Evolutionary conservation across 2,797 vertebrate species (phyloP), one percentile per base, ranked within the genome.

Genomic region (Pseudochirops cupreus): DNA sequence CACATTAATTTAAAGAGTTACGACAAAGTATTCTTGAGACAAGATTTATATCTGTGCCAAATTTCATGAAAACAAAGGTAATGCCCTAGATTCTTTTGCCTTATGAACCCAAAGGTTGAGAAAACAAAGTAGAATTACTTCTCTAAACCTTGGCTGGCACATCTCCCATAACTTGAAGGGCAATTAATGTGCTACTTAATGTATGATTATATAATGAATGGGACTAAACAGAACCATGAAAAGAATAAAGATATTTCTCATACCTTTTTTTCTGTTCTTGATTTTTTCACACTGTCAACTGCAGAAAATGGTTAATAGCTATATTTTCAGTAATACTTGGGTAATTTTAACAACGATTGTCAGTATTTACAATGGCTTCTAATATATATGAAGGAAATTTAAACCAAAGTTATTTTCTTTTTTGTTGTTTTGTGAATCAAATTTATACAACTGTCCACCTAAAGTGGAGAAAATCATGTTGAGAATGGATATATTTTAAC

Each of bases 31-130:
- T 92, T 56, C 31, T 97, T 21, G 93, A 90, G 91, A 92, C 87
- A 97, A 95, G n/a, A 93, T 0, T 91, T 58, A 67, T 21, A 16
- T 39, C 9, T 91, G 93, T 46, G n/a, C 11, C 82, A 5, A 24
- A 56, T n/a, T 90, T 95, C 14, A 58, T 59, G 1, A 93, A 95
- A 97, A 82, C 46, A 91, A 95, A 91, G 93, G 14, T 31, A 96
- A 90, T 94, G 0, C 1, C 92, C 67, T 93, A 11, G 74, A 94
- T 46, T 74, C 94, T 96, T 87, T 93, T 95, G 13, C 11, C 52
- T 92, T 94, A 95, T 92, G 93, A 97, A 46, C 21, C 7, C 18
- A 97, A 94, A 94, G 57, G 29, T 62, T 59, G 26, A 18, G 62
- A 95, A 87, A 97, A 50, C 18, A 95, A 18, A 4, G 6, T 54